These are phyloP conservation scores for Cinara cedri DNA, from an alignment of 2,888 invertebrate genomes.

Conservation along the genomic window DNA sequence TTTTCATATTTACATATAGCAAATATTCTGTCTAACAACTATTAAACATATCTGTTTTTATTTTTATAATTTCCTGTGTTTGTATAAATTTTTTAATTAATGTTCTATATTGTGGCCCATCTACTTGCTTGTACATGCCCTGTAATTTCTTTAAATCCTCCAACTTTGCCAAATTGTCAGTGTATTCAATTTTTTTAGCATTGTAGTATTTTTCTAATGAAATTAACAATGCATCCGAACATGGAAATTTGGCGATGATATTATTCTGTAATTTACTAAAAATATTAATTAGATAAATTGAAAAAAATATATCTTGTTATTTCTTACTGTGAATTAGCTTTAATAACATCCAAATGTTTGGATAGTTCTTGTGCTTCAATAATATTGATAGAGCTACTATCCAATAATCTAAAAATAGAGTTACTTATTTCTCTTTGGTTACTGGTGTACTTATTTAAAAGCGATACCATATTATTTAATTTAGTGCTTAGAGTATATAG, in stretches of 20 bases:
- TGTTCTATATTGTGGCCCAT: constrained; percentile 40
- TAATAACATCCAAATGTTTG: constrained; percentile 17
- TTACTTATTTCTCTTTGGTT: constrained; percentile 24
- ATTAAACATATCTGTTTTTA: constrained; percentile 48
- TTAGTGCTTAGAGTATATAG: constrained; percentile 7
- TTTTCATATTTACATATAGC: neutral
- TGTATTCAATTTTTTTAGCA: constrained; percentile 26
- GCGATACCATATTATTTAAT: constrained; percentile 29
- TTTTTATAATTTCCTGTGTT: constrained; percentile 47
- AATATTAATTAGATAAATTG: neutral
- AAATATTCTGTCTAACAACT: neutral
- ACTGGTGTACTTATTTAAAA: constrained; percentile 24
- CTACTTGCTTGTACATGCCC: constrained; percentile 34
- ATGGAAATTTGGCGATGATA: constrained; percentile 18
- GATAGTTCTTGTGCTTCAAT: constrained; percentile 12
- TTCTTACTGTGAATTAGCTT: constrained; percentile 36
- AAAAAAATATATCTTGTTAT: neutral
- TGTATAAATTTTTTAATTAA: constrained; percentile 35
- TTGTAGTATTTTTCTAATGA: constrained; percentile 17
- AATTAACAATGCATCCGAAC: constrained; percentile 4
- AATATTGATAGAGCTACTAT: constrained; percentile 31
- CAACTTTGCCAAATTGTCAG: neutral
- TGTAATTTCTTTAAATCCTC: constrained; percentile 10
- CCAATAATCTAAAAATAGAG: constrained; percentile 8
- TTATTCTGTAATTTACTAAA: constrained; percentile 39